Percentiles rank a stretch among this genome's conserved stretches.
Evolutionary conservation across 2,797 vertebrate species (phyloP).

Genomic region (Peromyscus attwateri): DNA sequence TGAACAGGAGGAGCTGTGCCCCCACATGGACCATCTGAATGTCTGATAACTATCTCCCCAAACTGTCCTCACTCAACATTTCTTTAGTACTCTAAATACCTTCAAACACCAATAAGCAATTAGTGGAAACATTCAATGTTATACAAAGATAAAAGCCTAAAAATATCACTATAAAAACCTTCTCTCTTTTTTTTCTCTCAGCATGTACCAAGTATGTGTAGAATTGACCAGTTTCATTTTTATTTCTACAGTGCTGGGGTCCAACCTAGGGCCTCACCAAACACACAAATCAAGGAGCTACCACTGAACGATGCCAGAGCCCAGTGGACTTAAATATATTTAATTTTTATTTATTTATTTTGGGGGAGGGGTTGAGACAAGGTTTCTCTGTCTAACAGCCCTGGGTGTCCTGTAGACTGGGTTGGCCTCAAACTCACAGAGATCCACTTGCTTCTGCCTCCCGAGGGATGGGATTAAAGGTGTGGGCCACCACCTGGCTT

Average conservation of each 20-base stretch:
- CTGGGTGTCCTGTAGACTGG: neutral
- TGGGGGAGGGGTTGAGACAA: neutral
- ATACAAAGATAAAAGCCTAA: conserved; percentile 44
- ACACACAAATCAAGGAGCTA: neutral
- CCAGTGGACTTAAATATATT: neutral
- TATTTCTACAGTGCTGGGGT: neutral
- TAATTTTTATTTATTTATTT: neutral
- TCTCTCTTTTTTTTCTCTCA: conserved; percentile 30
- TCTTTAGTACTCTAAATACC: neutral
- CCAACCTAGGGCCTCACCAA: neutral
- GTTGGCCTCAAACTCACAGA: neutral
- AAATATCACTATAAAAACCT: conserved; percentile 45
- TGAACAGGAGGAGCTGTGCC: conserved; percentile 14
- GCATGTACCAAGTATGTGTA: neutral
- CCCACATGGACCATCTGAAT: neutral
- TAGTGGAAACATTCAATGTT: conserved; percentile 49
- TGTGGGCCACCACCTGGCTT: too few relatives aligned
- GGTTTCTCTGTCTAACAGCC: neutral
- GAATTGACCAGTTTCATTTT: conserved; percentile 2
- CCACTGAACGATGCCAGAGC: neutral
- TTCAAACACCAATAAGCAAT: conserved; percentile 51
- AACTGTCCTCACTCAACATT: neutral
- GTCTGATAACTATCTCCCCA: conserved; percentile 14
- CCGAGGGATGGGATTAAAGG: neutral
- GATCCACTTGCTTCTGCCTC: neutral